Percentiles rank a stretch among this genome's conserved stretches.
These are phyloP conservation scores for Gobius niger DNA, from an alignment of 2,113 vertebrate species.

Conservation along the genomic window DNA sequence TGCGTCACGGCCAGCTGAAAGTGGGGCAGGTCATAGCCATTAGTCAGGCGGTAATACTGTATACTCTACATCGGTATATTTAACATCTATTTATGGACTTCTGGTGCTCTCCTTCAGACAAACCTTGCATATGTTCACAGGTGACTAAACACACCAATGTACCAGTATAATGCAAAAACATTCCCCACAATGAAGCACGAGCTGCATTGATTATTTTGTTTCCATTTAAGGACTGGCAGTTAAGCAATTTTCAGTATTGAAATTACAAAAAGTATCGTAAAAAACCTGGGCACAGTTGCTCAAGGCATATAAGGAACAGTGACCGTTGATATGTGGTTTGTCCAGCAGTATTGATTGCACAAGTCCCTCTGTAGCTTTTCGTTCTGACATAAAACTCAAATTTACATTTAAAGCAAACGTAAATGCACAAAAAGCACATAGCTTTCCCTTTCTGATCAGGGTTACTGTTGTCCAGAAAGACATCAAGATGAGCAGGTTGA, in stretches of 20 bases:
- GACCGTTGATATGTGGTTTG: constrained; percentile 55
- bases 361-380: constrained; percentile 54
- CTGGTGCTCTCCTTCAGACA: constrained; percentile 12
- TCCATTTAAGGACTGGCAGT: constrained; percentile 56
- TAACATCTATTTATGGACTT: constrained; percentile 10
- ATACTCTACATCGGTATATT: constrained; percentile 16
- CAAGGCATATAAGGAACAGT: constrained; percentile 62
- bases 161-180: constrained; percentile 13
- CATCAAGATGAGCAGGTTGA: constrained; percentile 56
- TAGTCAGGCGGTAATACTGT: constrained; percentile 9
- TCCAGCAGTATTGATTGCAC: constrained; percentile 67
- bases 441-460: constrained; percentile 56
- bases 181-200: constrained; percentile 14
- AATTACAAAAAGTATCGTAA: constrained; percentile 60
- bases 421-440: constrained; percentile 55
- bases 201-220: constrained; percentile 18
- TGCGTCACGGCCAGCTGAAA: constrained; percentile 18
- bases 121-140: constrained; percentile 8
- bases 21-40: constrained; percentile 21
- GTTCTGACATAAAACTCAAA: constrained; percentile 43
- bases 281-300: constrained; percentile 61
- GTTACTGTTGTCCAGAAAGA: constrained; percentile 47
- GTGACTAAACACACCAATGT: constrained; percentile 3
- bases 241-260: constrained; percentile 36
- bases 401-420: constrained; percentile 63